These are phyloP conservation scores for Anomalospiza imberbis DNA, from an alignment of 2,797 vertebrate genomes.

Conservation along the genomic window DNA sequence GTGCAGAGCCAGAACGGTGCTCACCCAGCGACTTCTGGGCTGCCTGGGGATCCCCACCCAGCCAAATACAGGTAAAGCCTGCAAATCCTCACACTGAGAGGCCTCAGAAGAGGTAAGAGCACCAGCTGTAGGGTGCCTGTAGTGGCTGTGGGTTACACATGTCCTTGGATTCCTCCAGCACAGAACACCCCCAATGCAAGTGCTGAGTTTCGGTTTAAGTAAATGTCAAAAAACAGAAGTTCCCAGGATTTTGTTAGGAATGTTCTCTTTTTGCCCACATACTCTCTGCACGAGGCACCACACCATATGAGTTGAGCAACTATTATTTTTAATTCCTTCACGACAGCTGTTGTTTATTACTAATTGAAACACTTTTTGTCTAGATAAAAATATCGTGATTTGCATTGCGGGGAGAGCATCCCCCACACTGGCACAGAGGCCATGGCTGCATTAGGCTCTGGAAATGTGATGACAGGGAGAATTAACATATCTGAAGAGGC, in stretches of 20 bases:
- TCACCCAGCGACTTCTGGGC: rapidly evolving
- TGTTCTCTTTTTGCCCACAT: not conserved
- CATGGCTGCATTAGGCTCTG: not conserved
- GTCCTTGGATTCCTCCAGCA: not conserved
- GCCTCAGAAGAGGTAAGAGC: rapidly evolving
- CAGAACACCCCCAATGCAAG: not conserved
- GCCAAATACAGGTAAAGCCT: not conserved
- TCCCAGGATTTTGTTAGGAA: not conserved
- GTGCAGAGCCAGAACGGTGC: rapidly evolving
- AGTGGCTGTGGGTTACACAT: not conserved
- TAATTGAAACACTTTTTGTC: conserved; percentile 22
- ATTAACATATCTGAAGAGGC: not conserved
- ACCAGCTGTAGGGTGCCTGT: rapidly evolving
- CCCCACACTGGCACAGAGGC: not conserved
- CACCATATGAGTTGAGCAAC: conserved; percentile 16
- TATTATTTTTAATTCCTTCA: conserved; percentile 24
- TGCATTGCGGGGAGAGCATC: not conserved
- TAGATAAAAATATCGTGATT: not conserved
- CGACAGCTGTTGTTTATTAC: conserved; percentile 26
- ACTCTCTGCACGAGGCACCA: not conserved
- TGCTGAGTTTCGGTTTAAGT: not conserved
- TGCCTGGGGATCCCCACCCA: not conserved
- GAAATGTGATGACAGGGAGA: not conserved
- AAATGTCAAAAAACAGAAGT: not conserved
- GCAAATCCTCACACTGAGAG: not conserved